Percentiles rank a stretch among this genome's conserved stretches.
Evolutionary conservation across 2,113 vertebrate genomes (phyloP).

Genomic region (Pholis gunnellus): DNA sequence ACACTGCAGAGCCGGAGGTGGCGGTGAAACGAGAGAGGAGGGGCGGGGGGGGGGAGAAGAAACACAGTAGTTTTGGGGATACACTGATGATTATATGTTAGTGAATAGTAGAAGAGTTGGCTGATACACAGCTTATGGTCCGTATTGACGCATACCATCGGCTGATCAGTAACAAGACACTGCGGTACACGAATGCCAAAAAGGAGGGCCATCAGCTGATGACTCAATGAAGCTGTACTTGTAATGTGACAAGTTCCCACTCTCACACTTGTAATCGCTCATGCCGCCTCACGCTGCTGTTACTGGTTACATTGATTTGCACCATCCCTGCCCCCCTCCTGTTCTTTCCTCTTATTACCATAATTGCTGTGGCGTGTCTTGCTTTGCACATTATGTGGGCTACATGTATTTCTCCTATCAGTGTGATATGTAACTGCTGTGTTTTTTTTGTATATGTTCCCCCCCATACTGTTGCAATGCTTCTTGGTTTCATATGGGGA

Average conservation of each 20-base stretch:
- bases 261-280: conserved; percentile 40
- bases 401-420: neutral
- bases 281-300: conserved; percentile 35
- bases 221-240: conserved; percentile 30
- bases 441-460: neutral
- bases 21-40: neutral
- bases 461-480: neutral
- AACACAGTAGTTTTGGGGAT: neutral
- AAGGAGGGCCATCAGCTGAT: neutral
- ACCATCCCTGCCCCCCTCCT: conserved; percentile 8
- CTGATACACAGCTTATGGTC: neutral
- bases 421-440: neutral
- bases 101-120: neutral
- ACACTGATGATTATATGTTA: neutral
- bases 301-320: conserved; percentile 13
- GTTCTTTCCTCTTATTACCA: conserved; percentile 9
- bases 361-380: conserved; percentile 1
- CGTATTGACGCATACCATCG: neutral
- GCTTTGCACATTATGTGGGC: conserved; percentile 11
- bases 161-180: neutral
- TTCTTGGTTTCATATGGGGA: too few relatives aligned
- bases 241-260: conserved; percentile 47
- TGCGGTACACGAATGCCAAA: neutral
- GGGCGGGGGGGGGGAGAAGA: neutral
- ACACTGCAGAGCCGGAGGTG: conserved; percentile 10